Conservation (phyloP, 2,888 invertebrate genomes). For the Tillus elongatus region DNA sequence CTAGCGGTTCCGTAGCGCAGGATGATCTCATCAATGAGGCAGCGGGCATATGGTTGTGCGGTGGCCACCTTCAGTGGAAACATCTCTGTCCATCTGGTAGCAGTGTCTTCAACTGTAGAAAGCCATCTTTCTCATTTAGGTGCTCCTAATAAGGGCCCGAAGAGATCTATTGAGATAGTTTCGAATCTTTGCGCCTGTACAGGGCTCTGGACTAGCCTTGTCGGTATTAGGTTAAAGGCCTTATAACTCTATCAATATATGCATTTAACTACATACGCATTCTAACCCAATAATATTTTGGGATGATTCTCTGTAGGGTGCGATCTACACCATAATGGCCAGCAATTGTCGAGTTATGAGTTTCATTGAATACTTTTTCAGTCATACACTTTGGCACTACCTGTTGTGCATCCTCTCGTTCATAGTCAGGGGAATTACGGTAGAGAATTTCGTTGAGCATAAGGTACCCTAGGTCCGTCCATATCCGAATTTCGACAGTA, state of each 20-base stretch:
- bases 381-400: no score
- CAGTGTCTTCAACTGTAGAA: no score
- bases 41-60: no score
- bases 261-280: constrained; percentile 24
- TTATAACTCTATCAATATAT: constrained; percentile 27
- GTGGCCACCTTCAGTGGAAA: no score
- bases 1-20: no score
- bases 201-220: constrained; percentile 27
- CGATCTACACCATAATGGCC: constrained; percentile 27
- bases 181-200: no score
- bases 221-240: constrained; percentile 22
- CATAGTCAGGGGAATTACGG: constrained; percentile 13
- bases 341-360: constrained; percentile 21
- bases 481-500: constrained; percentile 11
- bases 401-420: constrained; percentile 23
- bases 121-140: no score
- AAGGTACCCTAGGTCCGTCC: constrained; percentile 22
- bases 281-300: constrained; percentile 24
- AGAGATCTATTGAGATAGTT: no score
- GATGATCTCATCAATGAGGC: no score
- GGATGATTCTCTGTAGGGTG: constrained; percentile 19
- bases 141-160: no score
- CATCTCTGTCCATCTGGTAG: no score
- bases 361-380: no score
- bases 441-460: constrained; percentile 22